Base-by-base conservation (phyloP, 2,797 vertebrate genomes). In the Gorsachius magnificus region DNA sequence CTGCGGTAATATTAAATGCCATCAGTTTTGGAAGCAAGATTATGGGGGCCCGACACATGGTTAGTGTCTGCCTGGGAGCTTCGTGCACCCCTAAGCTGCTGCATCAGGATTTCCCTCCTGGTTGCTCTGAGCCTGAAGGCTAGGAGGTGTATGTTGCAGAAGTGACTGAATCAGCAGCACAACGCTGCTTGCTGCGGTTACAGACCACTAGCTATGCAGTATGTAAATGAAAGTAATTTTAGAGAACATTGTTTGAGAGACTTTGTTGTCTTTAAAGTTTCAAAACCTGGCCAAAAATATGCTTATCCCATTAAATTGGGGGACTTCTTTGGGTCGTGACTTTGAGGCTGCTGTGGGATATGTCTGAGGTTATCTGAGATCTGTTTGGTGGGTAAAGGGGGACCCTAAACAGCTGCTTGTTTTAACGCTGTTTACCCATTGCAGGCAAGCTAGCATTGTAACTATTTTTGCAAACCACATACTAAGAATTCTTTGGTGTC, bases 401-500 rank as follows among this genome's bases (percentile, higher is more conserved):
- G 9, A 54, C 50, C 36, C 50, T 51, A 43, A 31, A 57, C 63
- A 58, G 51, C 66, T 79, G 41, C 57, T 36, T 53, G 16, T 64
- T 89, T 66, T 41, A 29, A 7, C 1, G 0, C 31, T 46, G 10
- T 53, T n/a, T 24, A 33, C 66, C 35, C 33, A 29, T 22, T 61
- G 51, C 69, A 78, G 56, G 57, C 80, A 46, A 4, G 9, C 19
- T 51, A 21, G 17, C 70, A 10, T 38, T 50, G 45, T 41, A n/a
- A 33, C 72, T 96, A 4, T 54, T 86, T 91, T 45, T 93, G 65
- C 74, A 86, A 68, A 46, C n/a, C 53, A 28, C 74, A n/a, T 69
- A 8, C 18, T 82, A 58, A 64, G 70, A 77, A 72, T 89, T 84
- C 70, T 56, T 84, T 61, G 35, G 74, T 87, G 89, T 90, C 69